These are phyloP conservation scores for Acrocera orbiculus DNA, from an alignment of 2,888 invertebrate genomes.

Conservation along the genomic window DNA sequence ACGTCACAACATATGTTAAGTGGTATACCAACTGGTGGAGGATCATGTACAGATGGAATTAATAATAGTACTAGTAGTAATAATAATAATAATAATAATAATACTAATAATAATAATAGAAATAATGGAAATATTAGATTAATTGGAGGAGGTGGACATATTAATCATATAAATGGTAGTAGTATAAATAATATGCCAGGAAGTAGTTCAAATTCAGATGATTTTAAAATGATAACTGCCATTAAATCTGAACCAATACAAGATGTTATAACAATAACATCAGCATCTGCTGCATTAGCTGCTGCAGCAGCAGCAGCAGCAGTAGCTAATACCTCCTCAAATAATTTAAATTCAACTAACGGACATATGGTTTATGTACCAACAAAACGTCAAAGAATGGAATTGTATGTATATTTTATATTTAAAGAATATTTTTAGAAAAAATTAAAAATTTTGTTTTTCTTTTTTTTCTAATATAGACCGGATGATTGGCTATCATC, in stretches of 20 bases:
- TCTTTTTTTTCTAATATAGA: conserved; percentile 14
- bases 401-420: conserved; percentile 21
- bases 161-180: conserved; percentile 8
- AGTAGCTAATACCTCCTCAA: conserved; percentile 12
- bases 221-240: conserved; percentile 25
- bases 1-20: conserved; percentile 12
- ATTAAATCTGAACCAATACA: conserved; percentile 30
- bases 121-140: not conserved
- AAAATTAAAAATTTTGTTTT: not conserved
- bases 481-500: conserved; percentile 46
- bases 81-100: conserved; percentile 1
- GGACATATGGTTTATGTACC: conserved; percentile 27
- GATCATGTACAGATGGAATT: not conserved
- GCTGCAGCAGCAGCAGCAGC: conserved; percentile 7
- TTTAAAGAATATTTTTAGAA: not conserved
- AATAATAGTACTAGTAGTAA: conserved; percentile 1
- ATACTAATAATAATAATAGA: conserved; percentile 2
- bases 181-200: conserved; percentile 6
- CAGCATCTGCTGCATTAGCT: conserved; percentile 10
- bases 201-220: conserved; percentile 16
- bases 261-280: conserved; percentile 18
- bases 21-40: conserved; percentile 11
- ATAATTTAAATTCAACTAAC: conserved; percentile 26
- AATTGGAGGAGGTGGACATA: conserved; percentile 6
- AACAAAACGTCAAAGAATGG: conserved; percentile 35